These are phyloP conservation scores for Leptopilina myrica DNA, from an alignment of 2,888 invertebrate species.

Conservation along the genomic window DNA sequence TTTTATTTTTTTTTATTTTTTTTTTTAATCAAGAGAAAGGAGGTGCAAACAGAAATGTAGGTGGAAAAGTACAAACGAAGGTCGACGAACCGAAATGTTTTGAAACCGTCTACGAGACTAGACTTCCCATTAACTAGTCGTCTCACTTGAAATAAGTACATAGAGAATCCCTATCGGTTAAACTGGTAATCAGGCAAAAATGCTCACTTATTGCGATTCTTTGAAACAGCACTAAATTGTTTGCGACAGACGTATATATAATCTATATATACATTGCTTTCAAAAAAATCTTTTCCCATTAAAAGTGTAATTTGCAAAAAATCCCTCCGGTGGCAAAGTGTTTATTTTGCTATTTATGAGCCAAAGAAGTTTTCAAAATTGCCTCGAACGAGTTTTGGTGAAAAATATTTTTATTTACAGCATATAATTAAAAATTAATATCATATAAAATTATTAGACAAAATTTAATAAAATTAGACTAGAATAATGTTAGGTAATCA, in stretches of 20 bases:
- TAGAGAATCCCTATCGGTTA: slow-evolving; percentile 62
- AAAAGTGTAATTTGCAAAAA: not conserved
- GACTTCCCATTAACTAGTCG: slow-evolving; percentile 51
- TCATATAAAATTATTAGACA: no score
- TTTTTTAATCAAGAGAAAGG: slow-evolving; percentile 15
- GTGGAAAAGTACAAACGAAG: slow-evolving; percentile 42
- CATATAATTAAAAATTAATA: no score
- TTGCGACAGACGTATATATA: not conserved
- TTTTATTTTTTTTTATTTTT: not conserved
- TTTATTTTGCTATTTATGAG: not conserved
- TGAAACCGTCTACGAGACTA: slow-evolving; percentile 58
- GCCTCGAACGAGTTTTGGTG: no score
- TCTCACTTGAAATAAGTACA: slow-evolving; percentile 47
- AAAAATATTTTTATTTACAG: no score
- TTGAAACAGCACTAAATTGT: not conserved
- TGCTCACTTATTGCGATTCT: slow-evolving; percentile 52
- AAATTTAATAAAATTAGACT: no score
- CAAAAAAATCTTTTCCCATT: not conserved
- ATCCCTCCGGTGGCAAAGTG: not conserved
- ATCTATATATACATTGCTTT: not conserved
- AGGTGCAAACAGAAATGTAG: slow-evolving; percentile 10
- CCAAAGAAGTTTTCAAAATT: no score
- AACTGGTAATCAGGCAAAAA: slow-evolving; percentile 64
- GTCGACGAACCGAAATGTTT: slow-evolving; percentile 57
- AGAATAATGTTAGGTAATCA: no score